Percentiles rank a stretch among this genome's conserved stretches.
phyloP scores from a whole-genome alignment of 2,797 vertebrate species.

The Sebastes jordani region DNA sequence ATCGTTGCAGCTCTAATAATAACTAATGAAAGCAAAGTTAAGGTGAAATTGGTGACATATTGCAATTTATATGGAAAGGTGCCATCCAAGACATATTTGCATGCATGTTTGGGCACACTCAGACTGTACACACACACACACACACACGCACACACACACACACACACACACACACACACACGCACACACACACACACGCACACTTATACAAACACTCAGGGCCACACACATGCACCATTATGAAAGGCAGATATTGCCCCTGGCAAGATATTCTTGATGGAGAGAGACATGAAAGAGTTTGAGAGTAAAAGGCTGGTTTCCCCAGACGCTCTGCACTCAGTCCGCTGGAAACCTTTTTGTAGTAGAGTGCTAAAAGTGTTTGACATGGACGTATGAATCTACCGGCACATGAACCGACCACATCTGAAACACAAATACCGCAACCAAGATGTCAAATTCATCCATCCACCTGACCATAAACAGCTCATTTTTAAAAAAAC shows the following conservation, averaged over 20 bases:
- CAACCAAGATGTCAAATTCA: not conserved
- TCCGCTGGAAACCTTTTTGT: slow-evolving; percentile 6
- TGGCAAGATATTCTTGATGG: slow-evolving; percentile 13
- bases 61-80: not conserved
- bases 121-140: not conserved
- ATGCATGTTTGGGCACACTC: not conserved
- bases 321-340: slow-evolving; percentile 15
- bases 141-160: not conserved
- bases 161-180: not conserved
- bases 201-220: not conserved
- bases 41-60: not conserved
- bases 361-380: not conserved
- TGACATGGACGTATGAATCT: not conserved
- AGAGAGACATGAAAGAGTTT: slow-evolving; percentile 29
- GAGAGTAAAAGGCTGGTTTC: slow-evolving; percentile 32
- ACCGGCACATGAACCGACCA: not conserved
- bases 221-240: not conserved
- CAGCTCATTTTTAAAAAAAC: not conserved
- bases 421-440: not conserved
- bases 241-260: slow-evolving; percentile 23
- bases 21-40: not conserved
- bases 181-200: not conserved
- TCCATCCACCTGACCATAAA: not conserved
- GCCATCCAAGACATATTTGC: not conserved
- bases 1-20: not conserved